Evolutionary conservation across 2,797 vertebrate genomes (phyloP).

Genomic region (Chloroceryle amazona): DNA sequence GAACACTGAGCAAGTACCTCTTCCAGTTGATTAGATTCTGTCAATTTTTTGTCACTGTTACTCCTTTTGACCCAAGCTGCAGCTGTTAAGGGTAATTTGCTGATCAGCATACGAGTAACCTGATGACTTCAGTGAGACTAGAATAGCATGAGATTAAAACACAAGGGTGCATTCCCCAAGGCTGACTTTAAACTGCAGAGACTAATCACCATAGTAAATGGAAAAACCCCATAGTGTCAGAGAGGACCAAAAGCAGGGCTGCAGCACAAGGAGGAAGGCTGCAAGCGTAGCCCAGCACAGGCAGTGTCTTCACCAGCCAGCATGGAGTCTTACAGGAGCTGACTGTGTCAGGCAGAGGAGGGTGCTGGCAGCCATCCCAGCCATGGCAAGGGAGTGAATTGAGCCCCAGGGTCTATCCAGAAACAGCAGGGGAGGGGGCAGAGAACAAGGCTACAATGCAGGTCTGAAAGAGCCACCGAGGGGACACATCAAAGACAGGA

Average conservation of each 20-base stretch:
- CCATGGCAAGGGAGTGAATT: fast-evolving
- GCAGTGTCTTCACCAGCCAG: not conserved
- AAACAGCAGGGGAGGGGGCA: not conserved
- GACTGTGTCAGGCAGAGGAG: not conserved
- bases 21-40: not conserved
- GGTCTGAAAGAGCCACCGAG: not conserved
- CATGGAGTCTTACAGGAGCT: not conserved
- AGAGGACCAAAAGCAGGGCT: not conserved
- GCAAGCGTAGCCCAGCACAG: not conserved
- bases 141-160: not conserved
- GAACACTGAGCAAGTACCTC: not conserved
- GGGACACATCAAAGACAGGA: not conserved
- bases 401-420: not conserved
- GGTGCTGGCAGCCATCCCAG: not conserved
- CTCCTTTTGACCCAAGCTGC: not conserved
- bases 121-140: not conserved
- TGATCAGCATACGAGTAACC: not conserved
- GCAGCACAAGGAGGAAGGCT: not conserved
- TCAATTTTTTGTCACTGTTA: not conserved
- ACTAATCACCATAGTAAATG: not conserved
- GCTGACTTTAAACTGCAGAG: not conserved
- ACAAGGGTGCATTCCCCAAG: not conserved
- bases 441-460: fast-evolving
- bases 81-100: not conserved
- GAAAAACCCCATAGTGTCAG: not conserved